Conservation (phyloP, 2,113 vertebrate species). For the Tamias sibiricus region DNA sequence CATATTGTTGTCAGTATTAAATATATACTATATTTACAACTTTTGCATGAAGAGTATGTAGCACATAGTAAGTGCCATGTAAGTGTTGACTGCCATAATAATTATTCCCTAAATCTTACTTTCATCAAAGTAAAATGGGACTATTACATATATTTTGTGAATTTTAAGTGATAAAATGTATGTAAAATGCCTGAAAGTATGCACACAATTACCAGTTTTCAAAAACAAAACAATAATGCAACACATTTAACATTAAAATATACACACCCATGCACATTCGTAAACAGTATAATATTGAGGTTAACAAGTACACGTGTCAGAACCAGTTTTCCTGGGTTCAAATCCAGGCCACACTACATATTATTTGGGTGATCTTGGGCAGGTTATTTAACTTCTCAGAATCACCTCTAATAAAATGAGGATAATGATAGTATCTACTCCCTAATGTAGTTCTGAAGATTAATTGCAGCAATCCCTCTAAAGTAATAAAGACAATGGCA, state of each 20-base stretch:
- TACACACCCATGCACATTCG: not conserved
- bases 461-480: constrained; percentile 30
- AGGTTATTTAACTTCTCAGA: constrained; percentile 5
- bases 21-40: not conserved
- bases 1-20: not conserved
- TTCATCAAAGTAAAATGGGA: not conserved
- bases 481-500: constrained; percentile 4
- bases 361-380: not conserved
- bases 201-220: not conserved
- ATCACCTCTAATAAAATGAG: not conserved
- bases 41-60: not conserved
- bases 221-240: constrained; percentile 11
- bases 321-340: not conserved
- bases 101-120: not conserved
- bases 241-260: constrained; percentile 29
- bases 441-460: constrained; percentile 44
- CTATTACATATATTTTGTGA: not conserved
- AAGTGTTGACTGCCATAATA: not conserved
- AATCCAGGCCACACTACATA: not conserved
- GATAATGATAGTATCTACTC: not conserved
- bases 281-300: not conserved
- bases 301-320: not conserved
- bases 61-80: not conserved
- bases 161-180: constrained; percentile 7
- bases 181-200: not conserved